Conservation (phyloP, 2,888 invertebrate genomes). For the Stenolophus ochropezus region DNA sequence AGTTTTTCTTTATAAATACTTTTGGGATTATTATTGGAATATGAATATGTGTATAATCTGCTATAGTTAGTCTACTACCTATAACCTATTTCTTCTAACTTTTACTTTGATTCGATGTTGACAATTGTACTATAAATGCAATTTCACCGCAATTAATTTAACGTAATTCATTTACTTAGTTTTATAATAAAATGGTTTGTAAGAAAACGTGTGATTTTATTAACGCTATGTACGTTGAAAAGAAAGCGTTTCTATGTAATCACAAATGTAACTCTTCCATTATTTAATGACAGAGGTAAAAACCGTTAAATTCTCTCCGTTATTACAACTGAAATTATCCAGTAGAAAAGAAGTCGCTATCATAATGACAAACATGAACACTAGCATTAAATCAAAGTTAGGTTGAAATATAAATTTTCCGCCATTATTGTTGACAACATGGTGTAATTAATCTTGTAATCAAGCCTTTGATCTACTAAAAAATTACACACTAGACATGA, state of each 20-base stretch:
- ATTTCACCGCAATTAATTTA: too few species aligned
- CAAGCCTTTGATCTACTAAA: conserved; percentile 28
- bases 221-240: background rate
- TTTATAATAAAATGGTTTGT: too few species aligned
- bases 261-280: background rate
- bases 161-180: too few species aligned
- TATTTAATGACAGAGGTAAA: background rate
- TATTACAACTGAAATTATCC: background rate
- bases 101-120: too few species aligned
- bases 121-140: too few species aligned
- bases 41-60: too few species aligned
- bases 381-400: background rate
- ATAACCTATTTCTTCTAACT: too few species aligned
- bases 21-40: too few species aligned
- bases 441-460: conserved; percentile 22
- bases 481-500: conserved; percentile 8
- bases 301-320: background rate
- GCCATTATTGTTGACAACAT: conserved; percentile 26
- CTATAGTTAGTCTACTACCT: too few species aligned
- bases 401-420: background rate
- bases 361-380: background rate
- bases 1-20: too few species aligned
- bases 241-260: background rate
- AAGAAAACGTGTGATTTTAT: too few species aligned
- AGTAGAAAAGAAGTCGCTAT: background rate